Evolutionary conservation across 2,113 vertebrate genomes (phyloP), one percentile per base, ranked within the genome.

Genomic region (Proterorhinus semilunaris): DNA sequence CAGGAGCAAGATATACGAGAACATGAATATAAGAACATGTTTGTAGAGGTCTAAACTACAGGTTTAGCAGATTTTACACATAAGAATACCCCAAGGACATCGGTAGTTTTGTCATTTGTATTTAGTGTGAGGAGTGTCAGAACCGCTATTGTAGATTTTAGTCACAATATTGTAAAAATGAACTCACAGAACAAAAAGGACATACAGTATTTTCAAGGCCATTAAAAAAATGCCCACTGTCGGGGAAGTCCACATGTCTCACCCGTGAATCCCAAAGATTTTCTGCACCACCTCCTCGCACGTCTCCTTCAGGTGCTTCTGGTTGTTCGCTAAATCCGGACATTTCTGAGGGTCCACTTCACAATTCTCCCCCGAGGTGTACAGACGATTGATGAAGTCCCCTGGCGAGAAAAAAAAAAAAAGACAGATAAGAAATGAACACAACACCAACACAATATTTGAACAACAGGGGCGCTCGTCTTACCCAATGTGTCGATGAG

Each of bases 291-390:
- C 95, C 53, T 96, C 94, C 68, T 95, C 86, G 16, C 96, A 98
- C 17, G 88, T 72, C 57, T 87, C 90, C 58, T 71, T 91, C 71
- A 99, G 89, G 74, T 94, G 93, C 57, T 69, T 88, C 82, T 92
- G 95, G 86, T 95, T 95, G 79, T 85, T 78, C 0, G 80, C 36
- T 10, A 98, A 90, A 7, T 98, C 95, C 0, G 84, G 71, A 8
- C 96, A 97, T 78, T 93, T 96, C 77, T 86, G 89, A 75, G 96
- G 94, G 36, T 99, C 95, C 0, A 98, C 96, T 80, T 99, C 97
- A 6, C 91, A 96, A 87, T 89, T 94, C 3, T 96, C 91, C 0
- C 77, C 73, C 0, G 93, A 94, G 21, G 66, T 36, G 44, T 95
- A 97, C 21, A 97, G 90, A 54, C 67, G 87, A 16, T 50, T 82